These are phyloP conservation scores for Tetramorium simillimum DNA, from an alignment of 1,140 invertebrate genomes.

Conservation along the genomic window DNA sequence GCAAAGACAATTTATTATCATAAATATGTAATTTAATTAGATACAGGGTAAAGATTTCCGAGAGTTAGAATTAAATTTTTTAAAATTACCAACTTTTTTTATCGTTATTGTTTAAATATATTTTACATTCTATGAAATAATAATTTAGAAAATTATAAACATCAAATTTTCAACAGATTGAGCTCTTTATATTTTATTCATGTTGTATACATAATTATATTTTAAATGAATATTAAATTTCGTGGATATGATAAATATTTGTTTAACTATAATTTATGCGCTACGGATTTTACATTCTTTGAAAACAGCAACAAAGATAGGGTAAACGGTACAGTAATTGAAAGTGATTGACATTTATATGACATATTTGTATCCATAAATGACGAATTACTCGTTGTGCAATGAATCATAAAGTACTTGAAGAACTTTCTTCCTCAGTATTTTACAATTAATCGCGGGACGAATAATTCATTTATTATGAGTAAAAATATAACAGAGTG, in stretches of 20 bases:
- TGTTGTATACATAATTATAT: not conserved
- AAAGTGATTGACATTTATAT: too few species aligned
- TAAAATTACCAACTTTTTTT: not conserved
- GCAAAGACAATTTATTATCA: not conserved
- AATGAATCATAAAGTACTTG: too few species aligned
- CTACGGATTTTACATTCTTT: not conserved
- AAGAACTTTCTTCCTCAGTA: too few species aligned
- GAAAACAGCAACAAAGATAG: not conserved
- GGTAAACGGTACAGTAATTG: too few species aligned
- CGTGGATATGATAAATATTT: not conserved
- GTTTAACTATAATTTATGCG: not conserved
- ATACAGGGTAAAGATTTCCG: not conserved
- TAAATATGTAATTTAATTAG: slow-evolving; percentile 9
- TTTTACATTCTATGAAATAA: not conserved
- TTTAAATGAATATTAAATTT: not conserved
- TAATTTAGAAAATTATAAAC: not conserved
- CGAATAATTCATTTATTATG: too few species aligned
- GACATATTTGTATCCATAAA: too few species aligned
- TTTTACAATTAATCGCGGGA: too few species aligned
- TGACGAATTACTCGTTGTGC: too few species aligned
- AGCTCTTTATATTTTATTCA: not conserved
- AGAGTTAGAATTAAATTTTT: not conserved
- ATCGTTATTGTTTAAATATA: not conserved
- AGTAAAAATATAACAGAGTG: too few species aligned
- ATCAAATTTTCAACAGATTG: not conserved